Evolutionary conservation across 2,888 invertebrate genomes (phyloP), one percentile per base, ranked within the genome.

Genomic region (Ophion obscuratus): DNA sequence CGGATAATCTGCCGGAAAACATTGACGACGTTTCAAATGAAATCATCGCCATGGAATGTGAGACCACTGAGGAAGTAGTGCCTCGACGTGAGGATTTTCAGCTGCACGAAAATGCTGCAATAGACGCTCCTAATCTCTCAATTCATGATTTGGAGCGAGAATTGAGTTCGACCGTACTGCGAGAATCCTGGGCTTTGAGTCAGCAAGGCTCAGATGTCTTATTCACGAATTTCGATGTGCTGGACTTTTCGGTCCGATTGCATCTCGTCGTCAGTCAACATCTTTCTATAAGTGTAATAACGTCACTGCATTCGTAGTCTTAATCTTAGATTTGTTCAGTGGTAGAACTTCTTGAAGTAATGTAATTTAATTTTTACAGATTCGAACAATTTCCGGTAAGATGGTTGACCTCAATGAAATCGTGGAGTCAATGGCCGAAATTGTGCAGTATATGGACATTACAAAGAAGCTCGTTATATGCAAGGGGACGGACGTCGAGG

Each of bases 231-330:
- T 66, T 66, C 6, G 66, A 66, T 40, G 31, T 9, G 36, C 3
- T n/a, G n/a, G 36, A 66, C 66, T 66, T 66, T 40, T 66, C 66
- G 31, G 66, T 66, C 9, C 66, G 66, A 36, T n/a, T 66, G 36
- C 66, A 66, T 20, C 66, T 66, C 66, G 36, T 66, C 6, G 66
- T 36, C 40, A 31, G 6, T 36, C 36, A 66, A 40, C 31, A 66
- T 66, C 66, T 66, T 24, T 36, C n/a, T 40, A 66, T 66, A 36
- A 7, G 40, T 9, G 40, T 66, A 66, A 66, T 66, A 10, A n/a
- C 14, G 40, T 7, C 10, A 17, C 17, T 36, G n/a, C 36, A 36
- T n/a, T 66, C 9, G 17, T 17, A 66, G 66, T 40, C n/a, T 66
- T 31, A 7, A 66, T 66, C 3, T 66, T 66, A n/a, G 0, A 66